Conservation (phyloP, 2,888 invertebrate genomes). For the Melieria crassipennis region DNA sequence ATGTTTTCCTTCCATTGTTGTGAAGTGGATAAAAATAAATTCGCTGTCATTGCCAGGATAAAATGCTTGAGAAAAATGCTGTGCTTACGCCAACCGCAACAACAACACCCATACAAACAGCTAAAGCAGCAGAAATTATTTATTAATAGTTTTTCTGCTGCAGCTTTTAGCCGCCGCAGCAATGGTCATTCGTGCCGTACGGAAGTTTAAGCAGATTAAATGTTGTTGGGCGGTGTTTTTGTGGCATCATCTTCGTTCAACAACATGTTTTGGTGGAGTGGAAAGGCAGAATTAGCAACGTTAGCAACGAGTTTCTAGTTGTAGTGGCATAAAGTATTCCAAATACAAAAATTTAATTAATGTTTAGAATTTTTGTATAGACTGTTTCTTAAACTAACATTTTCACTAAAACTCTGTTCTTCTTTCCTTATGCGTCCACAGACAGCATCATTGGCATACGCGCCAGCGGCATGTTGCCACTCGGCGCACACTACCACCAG, state of each 20-base stretch:
- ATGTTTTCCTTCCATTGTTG: not conserved
- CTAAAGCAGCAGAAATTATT: not conserved
- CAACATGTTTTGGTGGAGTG: no score
- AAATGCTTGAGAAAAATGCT: not conserved
- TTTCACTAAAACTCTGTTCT: not conserved
- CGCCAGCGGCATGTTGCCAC: slow-evolving; percentile 51
- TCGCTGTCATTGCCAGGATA: slow-evolving; percentile 13
- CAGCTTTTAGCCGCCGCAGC: not conserved
- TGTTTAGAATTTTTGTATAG: not conserved
- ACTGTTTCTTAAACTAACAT: slow-evolving; percentile 1
- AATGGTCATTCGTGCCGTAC: no score
- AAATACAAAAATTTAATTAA: not conserved
- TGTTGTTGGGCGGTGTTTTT: no score
- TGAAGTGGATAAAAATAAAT: slow-evolving; percentile 26
- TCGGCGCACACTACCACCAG: slow-evolving; percentile 43
- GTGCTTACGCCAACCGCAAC: no score
- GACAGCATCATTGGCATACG: slow-evolving; percentile 65
- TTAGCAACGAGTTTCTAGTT: no score
- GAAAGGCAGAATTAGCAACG: no score
- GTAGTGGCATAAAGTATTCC: no score
- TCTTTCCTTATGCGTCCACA: slow-evolving; percentile 42
- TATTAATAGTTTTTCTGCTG: slow-evolving; percentile 6
- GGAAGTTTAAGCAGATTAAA: no score
- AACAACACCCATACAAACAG: not conserved
- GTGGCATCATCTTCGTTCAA: no score